Base-by-base conservation (phyloP, 2,113 vertebrate species). In the Oryzias woworae region DNA sequence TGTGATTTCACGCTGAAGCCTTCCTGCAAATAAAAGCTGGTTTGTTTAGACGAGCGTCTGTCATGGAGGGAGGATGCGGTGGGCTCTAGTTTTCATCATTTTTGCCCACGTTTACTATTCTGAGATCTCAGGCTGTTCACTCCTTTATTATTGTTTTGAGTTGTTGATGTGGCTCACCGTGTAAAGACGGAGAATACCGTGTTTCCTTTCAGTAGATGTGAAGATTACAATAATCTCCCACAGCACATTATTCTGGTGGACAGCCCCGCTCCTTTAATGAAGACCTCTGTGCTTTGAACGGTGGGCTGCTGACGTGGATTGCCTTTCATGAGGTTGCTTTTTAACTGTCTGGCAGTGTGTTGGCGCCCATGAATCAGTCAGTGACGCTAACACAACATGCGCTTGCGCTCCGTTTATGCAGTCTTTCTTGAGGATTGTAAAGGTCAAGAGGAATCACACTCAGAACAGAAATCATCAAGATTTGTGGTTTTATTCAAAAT, bases 261-360 rank as follows among this genome's bases (percentile, higher is more conserved):
- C 68, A 55, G 44, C 28, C 68, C 71, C 36, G 52, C 48, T 55
- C 68, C 42, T 58, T 61, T 71, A 69, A 48, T 79, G 73, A 75
- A 77, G 65, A 77, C 60, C 41, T 62, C 56, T 15, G 63, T 66
- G 75, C 75, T 77, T 51, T 76, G 80, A 58, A 31, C 56, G 62
- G 4, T 2, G 8, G 22, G 45, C 13, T 59, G 47, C 1, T 80
- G 78, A 82, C 26, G 61, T 80, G 36, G 4, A 13, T 70, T 65
- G 71, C 53, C 66, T 69, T 61, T 82, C 69, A 77, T 49, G 5
- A n/a, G 0, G 28, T 12, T 36, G 56, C 68, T 67, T 81, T 63
- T 75, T 63, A 71, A 0, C 42, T 43, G 45, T 51, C 45, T 51
- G 57, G 57, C 71, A 66, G 63, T 61, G 28, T 66, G 56, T 70